Percentiles rank a stretch among this genome's conserved stretches.
Conservation (phyloP, 2,113 vertebrate genomes). For the Tyto alba region DNA sequence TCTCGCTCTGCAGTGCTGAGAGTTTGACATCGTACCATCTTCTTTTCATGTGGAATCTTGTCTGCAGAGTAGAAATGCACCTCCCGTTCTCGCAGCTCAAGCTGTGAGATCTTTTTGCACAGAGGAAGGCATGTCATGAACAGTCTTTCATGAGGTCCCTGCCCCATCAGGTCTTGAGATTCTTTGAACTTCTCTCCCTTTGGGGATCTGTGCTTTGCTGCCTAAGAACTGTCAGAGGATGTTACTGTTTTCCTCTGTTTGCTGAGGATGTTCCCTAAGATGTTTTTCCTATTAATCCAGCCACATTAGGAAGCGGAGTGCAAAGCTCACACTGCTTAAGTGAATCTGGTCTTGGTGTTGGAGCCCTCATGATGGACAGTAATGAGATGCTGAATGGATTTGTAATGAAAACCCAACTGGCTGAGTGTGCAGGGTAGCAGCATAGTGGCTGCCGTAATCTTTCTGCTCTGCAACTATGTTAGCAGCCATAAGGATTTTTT, state of each 20-base stretch:
- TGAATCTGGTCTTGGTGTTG: neutral
- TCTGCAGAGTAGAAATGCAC: neutral
- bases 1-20: neutral
- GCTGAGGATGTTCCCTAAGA: slow-evolving; percentile 16
- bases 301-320: neutral
- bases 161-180: neutral
- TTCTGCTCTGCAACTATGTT: neutral
- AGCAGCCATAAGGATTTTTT: neutral
- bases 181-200: slow-evolving; percentile 18
- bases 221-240: slow-evolving; percentile 15
- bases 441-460: neutral
- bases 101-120: slow-evolving; percentile 19
- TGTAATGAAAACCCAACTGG: neutral
- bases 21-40: neutral
- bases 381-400: neutral
- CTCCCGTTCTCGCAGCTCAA: slow-evolving; percentile 8
- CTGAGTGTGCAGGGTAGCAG: neutral
- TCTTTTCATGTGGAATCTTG: slow-evolving; percentile 5
- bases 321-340: neutral
- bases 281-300: neutral
- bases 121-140: neutral
- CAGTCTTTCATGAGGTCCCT: neutral
- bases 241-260: neutral
- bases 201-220: slow-evolving; percentile 11
- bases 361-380: neutral